phyloP scores from a whole-genome alignment of 2,113 vertebrate species.

The Scortum barcoo region DNA sequence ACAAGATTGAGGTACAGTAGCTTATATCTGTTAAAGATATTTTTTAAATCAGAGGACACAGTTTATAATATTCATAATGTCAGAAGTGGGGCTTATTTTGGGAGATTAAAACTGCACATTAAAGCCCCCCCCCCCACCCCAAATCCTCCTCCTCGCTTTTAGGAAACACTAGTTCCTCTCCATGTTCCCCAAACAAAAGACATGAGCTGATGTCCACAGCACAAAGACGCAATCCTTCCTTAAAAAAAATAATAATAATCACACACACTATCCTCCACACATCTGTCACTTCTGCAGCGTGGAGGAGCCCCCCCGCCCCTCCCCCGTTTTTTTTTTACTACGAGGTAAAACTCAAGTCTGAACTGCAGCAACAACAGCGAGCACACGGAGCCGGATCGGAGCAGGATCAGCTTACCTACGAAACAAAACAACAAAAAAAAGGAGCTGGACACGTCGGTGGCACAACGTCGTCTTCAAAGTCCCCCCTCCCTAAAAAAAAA shows the following conservation, averaged over 20 bases:
- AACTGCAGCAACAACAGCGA: not conserved
- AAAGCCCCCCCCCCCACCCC: too few species aligned
- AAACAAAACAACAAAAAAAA: conserved; percentile 29
- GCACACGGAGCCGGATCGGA: conserved; percentile 12
- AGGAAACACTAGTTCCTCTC: not conserved
- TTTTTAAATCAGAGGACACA: not conserved
- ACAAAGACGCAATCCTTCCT: not conserved
- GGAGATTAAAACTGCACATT: not conserved
- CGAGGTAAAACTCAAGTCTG: not conserved
- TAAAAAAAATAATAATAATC: too few species aligned
- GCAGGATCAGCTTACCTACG: conserved; percentile 66
- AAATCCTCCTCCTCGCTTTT: too few species aligned
- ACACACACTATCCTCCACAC: not conserved
- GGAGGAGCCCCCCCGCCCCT: too few species aligned
- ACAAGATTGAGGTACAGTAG: not conserved
- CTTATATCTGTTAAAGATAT: not conserved
- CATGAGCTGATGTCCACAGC: not conserved
- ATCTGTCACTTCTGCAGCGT: not conserved
- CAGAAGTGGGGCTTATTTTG: not conserved
- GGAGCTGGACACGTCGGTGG: not conserved
- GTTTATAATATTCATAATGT: not conserved
- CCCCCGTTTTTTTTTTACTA: too few species aligned
- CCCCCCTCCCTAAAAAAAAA: conserved; percentile 57
- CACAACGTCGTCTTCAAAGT: conserved; percentile 7
- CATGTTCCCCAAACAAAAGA: conserved; percentile 29